phyloP scores from a whole-genome alignment of 2,888 invertebrate genomes.

The Rhorus exstirpatorius region DNA sequence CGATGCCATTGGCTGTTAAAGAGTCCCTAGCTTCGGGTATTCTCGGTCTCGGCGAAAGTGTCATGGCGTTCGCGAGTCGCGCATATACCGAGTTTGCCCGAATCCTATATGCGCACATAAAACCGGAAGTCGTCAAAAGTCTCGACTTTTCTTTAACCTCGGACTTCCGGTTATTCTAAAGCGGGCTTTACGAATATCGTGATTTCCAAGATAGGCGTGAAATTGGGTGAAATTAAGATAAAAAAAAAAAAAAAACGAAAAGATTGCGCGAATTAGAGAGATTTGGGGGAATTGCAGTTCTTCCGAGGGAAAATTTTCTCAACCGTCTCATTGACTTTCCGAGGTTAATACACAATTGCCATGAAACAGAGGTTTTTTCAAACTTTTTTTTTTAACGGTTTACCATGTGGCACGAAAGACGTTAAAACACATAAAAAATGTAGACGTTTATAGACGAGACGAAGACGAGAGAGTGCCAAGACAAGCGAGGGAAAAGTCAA shows the following conservation, averaged over 20 bases:
- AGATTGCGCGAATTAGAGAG: too few relatives aligned
- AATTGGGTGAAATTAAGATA: too few relatives aligned
- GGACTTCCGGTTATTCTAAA: conserved; percentile 42
- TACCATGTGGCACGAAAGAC: too few relatives aligned
- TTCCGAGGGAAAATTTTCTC: too few relatives aligned
- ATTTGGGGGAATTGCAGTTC: background rate
- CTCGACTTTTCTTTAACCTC: background rate
- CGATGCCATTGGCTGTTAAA: conserved; percentile 80
- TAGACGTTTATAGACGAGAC: too few relatives aligned
- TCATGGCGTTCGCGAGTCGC: conserved; percentile 40
- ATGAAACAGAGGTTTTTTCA: too few relatives aligned
- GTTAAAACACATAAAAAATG: too few relatives aligned
- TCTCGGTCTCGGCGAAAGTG: conserved; percentile 65
- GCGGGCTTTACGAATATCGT: conserved; percentile 36
- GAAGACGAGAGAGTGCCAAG: too few relatives aligned
- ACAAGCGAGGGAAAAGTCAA: background rate
- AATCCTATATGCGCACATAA: conserved; percentile 1
- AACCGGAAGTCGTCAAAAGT: conserved; percentile 13
- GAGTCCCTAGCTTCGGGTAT: conserved; percentile 66
- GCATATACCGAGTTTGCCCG: conserved; percentile 58
- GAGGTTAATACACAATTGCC: too few relatives aligned
- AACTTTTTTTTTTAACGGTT: too few relatives aligned
- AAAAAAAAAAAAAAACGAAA: background rate
- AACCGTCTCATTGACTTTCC: too few relatives aligned
- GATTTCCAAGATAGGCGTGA: background rate